phyloP scores from a whole-genome alignment of 1,140 invertebrate genomes.

The Heliothis subflexa region DNA sequence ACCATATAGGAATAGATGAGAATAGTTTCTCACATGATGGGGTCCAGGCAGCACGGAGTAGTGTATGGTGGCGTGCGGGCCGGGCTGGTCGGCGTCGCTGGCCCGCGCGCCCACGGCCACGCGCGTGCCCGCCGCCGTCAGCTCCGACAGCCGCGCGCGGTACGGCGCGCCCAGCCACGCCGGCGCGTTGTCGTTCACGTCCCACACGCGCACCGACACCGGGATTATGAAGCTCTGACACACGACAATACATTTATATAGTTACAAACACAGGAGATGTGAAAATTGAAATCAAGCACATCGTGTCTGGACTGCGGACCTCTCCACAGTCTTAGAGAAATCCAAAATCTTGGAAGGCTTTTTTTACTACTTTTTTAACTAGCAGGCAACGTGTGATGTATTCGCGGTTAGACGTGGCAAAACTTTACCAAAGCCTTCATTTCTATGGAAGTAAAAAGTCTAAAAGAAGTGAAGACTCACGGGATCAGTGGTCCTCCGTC shows the following conservation, averaged over 20 bases:
- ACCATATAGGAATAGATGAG: neutral
- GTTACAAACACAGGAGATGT: neutral
- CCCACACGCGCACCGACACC: slow-evolving; percentile 95
- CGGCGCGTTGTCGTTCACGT: slow-evolving; percentile 97
- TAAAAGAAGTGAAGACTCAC: slow-evolving; percentile 65
- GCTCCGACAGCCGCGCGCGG: slow-evolving; percentile 93
- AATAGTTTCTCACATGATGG: slow-evolving; percentile 88
- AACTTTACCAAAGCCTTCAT: too few relatives aligned
- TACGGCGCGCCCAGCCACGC: slow-evolving; percentile 94
- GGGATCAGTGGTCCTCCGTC: slow-evolving; percentile 92
- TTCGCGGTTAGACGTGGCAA: too few relatives aligned
- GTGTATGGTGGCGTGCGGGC: slow-evolving; percentile 95
- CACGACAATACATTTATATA: neutral
- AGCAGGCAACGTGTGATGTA: too few relatives aligned
- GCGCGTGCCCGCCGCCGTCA: slow-evolving; percentile 93
- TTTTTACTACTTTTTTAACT: too few relatives aligned
- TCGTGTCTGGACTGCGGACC: too few relatives aligned
- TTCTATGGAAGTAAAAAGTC: neutral
- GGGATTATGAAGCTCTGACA: slow-evolving; percentile 94
- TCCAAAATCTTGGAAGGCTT: too few relatives aligned
- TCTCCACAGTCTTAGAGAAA: too few relatives aligned
- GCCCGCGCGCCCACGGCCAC: slow-evolving; percentile 93
- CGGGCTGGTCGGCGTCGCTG: slow-evolving; percentile 94
- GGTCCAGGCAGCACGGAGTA: slow-evolving; percentile 93
- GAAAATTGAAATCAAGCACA: too few relatives aligned